These are phyloP conservation scores for Trididemnum miniatum DNA, from an alignment of 23 tunicate species.

Conservation along the genomic window DNA sequence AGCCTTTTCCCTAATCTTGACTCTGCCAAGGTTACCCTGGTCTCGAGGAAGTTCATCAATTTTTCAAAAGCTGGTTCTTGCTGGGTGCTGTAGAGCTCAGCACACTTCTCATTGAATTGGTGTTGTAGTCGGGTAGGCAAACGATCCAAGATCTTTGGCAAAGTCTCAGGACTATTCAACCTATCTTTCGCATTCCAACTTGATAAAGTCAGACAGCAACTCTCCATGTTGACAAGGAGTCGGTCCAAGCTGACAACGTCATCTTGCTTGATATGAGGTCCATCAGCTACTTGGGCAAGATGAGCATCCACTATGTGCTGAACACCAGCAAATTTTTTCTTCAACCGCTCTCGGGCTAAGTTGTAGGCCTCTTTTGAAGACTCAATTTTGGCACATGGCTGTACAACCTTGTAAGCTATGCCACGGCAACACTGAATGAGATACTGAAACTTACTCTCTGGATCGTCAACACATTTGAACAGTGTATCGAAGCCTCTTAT, in stretches of 20 bases:
- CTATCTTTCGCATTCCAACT: not conserved
- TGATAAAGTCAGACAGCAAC: not conserved
- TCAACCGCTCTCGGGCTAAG: not conserved
- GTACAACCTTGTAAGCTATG: not conserved
- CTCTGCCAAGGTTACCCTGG: not conserved
- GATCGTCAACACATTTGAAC: not conserved
- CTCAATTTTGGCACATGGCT: not conserved
- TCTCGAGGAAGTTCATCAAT: not conserved
- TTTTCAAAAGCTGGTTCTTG: not conserved
- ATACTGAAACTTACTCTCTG: not conserved
- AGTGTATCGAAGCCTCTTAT: not conserved
- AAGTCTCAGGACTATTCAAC: not conserved
- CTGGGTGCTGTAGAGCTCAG: not conserved
- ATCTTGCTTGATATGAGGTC: not conserved
- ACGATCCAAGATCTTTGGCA: not conserved
- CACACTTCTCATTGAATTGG: not conserved
- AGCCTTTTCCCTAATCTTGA: not conserved
- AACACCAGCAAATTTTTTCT: not conserved
- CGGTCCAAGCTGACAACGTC: not conserved
- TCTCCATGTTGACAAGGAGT: not conserved
- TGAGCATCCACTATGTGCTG: not conserved
- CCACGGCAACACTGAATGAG: not conserved
- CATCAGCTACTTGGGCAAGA: not conserved
- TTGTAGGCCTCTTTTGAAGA: not conserved
- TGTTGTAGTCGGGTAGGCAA: not conserved